Conservation (phyloP, 2,113 vertebrate genomes). For the Oryzias celebensis region DNA sequence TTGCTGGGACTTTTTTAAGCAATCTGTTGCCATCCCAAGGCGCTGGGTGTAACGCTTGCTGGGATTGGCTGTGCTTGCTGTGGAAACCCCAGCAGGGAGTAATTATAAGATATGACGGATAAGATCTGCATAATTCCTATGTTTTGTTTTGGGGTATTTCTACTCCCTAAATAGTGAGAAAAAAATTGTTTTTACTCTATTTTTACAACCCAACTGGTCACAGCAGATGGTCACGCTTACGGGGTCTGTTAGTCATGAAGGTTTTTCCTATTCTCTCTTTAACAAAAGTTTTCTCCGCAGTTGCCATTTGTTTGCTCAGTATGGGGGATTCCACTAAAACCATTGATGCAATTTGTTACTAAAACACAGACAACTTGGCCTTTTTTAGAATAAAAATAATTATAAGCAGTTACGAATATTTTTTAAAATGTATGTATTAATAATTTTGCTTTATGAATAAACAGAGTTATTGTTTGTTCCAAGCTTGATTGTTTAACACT, state of each 20-base stretch:
- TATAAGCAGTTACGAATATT: too few species aligned
- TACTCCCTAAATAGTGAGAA: background rate
- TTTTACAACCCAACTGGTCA: background rate
- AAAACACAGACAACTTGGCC: too few species aligned
- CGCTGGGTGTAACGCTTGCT: constrained; percentile 59
- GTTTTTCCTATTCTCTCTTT: too few species aligned
- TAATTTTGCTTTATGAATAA: background rate
- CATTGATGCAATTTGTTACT: too few species aligned
- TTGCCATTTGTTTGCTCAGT: too few species aligned
- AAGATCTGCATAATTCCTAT: constrained; percentile 21
- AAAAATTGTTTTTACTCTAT: too few species aligned
- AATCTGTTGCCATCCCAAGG: constrained; percentile 51
- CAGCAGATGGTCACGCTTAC: background rate
- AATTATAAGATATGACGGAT: constrained; percentile 57
- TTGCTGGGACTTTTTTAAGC: constrained; percentile 47
- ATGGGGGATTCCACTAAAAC: too few species aligned
- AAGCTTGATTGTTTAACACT: background rate
- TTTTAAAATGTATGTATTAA: too few species aligned
- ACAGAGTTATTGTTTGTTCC: background rate
- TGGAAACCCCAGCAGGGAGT: constrained; percentile 53
- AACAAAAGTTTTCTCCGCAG: too few species aligned
- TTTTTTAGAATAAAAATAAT: too few species aligned
- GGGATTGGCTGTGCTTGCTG: constrained; percentile 21
- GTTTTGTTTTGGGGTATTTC: background rate
- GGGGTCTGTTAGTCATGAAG: too few species aligned